phyloP scores from a whole-genome alignment of 2,888 invertebrate species.

The Eupithecia vulgata region DNA sequence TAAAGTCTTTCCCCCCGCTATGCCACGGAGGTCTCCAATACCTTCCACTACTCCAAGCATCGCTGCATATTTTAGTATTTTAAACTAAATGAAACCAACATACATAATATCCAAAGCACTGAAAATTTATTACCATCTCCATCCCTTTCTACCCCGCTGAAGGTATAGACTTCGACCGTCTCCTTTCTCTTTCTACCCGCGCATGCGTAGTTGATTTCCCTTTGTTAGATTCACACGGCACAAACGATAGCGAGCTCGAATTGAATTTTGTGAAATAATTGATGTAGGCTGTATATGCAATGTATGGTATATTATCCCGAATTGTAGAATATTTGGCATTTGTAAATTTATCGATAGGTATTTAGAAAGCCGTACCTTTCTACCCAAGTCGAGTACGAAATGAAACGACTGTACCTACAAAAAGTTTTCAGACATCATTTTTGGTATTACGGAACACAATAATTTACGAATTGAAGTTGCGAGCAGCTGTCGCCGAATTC shows the following conservation, averaged over 20 bases:
- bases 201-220: slow-evolving; percentile 25
- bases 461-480: too few species aligned
- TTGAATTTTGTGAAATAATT: slow-evolving; percentile 14
- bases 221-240: slow-evolving; percentile 22
- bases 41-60: not conserved
- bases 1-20: not conserved
- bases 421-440: too few species aligned
- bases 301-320: not conserved
- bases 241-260: not conserved
- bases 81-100: slow-evolving; percentile 19
- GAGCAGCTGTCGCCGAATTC: too few species aligned
- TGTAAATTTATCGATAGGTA: not conserved
- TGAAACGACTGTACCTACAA: too few species aligned
- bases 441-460: too few species aligned
- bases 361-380: too few species aligned
- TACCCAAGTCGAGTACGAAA: too few species aligned
- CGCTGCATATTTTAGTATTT: slow-evolving; percentile 13
- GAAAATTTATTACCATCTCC: slow-evolving; percentile 57
- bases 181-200: slow-evolving; percentile 20
- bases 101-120: slow-evolving; percentile 40
- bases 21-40: not conserved
- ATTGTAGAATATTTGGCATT: not conserved
- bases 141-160: slow-evolving; percentile 43
- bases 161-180: slow-evolving; percentile 35
- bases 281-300: not conserved